Base-by-base conservation (phyloP, 2,888 invertebrate species). In the Athrips mouffetella region DNA sequence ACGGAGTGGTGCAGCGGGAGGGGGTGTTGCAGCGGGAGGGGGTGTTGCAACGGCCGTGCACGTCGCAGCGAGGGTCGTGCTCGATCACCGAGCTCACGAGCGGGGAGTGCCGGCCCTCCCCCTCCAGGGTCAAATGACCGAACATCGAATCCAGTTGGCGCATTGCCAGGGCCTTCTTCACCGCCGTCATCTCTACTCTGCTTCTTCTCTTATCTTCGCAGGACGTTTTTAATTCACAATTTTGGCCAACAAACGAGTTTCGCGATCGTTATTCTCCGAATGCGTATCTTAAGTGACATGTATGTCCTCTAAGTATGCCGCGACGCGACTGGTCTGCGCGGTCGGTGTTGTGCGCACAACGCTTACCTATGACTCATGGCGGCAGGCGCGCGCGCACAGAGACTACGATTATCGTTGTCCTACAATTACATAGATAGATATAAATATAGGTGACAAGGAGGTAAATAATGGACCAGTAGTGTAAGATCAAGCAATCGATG, bases 131-230 rank as follows among this genome's bases (percentile, higher is more conserved):
- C 63, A 92, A 90, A 65, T 91, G 92, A 55, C 89, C 89, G 80
- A 94, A 94, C 70, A 94, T 90, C 37, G 92, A 92, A 71, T 94
- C 94, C 65, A 94, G 81, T 60, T 93, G 91, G 63, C 91, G 92
- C 74, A 94, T 91, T 29, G 93, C 92, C 53, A 91, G 89, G 49
- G 90, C 91, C 65, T 92, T 92, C 73, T 91, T 91, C 51, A 91
- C 89, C 33, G 89, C 81, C 57, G 83, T 80, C 87, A 87, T 87
- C 60, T 67, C 75, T 63, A 70, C 67, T 55, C 39, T 50, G 50
- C 44, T 27, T 52, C 47, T 63, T 62, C 67, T 74, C 66, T 65
- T 50, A 45, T 49, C 52, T 51, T 51, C 54, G 56, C 42, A 50
- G 35, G 53, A 49, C 51, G 54, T 47, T 63, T 73, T 76, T 72